phyloP scores from a whole-genome alignment of 2,888 invertebrate genomes.

The Drosophila leonis region DNA sequence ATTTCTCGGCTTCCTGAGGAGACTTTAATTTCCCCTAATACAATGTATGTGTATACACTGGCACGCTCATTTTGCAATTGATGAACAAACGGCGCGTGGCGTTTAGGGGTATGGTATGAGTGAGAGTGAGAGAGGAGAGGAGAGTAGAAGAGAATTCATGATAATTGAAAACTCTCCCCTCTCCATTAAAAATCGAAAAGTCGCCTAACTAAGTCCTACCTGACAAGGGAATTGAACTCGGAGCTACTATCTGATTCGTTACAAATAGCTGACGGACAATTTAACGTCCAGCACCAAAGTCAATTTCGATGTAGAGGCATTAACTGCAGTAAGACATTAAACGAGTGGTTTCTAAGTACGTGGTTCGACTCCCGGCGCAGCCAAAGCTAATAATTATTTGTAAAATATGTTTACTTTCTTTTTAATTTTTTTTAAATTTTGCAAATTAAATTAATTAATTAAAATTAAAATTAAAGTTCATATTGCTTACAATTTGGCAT shows the following conservation, averaged over 20 bases:
- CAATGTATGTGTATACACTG: constrained; percentile 45
- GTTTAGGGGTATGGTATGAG: constrained; percentile 15
- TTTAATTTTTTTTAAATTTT: background rate
- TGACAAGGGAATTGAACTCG: background rate
- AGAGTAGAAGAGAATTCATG: no score
- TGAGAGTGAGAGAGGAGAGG: background rate
- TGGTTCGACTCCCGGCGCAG: constrained; percentile 8
- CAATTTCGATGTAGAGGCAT: fast-evolving
- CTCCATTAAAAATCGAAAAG: no score
- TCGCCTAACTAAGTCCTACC: no score
- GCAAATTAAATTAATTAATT: background rate
- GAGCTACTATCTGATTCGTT: no score
- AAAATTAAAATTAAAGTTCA: background rate
- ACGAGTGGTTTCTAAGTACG: background rate
- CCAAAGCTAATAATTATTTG: background rate
- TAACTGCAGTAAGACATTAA: background rate
- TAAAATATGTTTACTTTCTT: no score
- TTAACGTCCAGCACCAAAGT: background rate
- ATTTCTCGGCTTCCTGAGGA: constrained; percentile 62
- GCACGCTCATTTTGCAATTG: constrained; percentile 52
- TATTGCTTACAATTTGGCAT: no score
- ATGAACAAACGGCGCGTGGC: constrained; percentile 58
- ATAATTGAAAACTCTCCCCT: no score
- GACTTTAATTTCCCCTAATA: constrained; percentile 56
- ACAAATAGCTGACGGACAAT: no score